Evolutionary conservation across 2,888 invertebrate genomes (phyloP).

Genomic region (Xylota sylvarum): DNA sequence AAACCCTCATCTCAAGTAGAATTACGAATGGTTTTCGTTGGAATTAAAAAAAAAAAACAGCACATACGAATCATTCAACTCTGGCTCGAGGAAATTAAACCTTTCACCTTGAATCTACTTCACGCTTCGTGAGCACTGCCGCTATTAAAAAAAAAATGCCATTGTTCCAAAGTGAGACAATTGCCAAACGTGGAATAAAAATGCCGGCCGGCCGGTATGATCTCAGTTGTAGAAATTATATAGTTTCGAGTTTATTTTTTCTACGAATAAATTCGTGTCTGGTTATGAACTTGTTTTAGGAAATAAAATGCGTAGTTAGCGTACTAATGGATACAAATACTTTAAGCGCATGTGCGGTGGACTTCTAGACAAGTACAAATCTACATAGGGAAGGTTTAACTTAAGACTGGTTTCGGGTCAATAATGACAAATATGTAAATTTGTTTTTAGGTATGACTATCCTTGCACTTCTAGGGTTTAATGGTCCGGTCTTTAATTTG

Average conservation of each 20-base stretch:
- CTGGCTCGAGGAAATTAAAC: constrained; percentile 60
- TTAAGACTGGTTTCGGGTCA: too few species aligned
- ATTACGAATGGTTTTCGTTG: constrained; percentile 34
- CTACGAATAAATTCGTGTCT: constrained; percentile 44
- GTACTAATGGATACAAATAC: not conserved
- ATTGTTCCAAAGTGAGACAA: constrained; percentile 63
- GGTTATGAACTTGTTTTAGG: constrained; percentile 33
- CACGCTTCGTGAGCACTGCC: constrained; percentile 70
- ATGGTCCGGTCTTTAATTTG: too few species aligned
- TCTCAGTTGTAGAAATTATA: constrained; percentile 51
- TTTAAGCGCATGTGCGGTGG: not conserved
- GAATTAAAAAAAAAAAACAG: constrained; percentile 34
- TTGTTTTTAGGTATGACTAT: too few species aligned
- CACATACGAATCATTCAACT: constrained; percentile 59
- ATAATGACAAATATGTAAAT: too few species aligned
- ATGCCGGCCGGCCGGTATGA: constrained; percentile 62
- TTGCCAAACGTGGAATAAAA: constrained; percentile 60
- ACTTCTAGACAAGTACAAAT: not conserved
- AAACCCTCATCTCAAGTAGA: constrained; percentile 50
- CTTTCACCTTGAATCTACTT: constrained; percentile 75
- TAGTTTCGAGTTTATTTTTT: constrained; percentile 24
- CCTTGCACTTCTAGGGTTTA: too few species aligned
- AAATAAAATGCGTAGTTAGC: constrained; percentile 34
- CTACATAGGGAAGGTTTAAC: not conserved
- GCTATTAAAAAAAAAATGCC: constrained; percentile 51